Conservation (phyloP, 2,113 vertebrate species). For the Hypanus sabinus region DNA sequence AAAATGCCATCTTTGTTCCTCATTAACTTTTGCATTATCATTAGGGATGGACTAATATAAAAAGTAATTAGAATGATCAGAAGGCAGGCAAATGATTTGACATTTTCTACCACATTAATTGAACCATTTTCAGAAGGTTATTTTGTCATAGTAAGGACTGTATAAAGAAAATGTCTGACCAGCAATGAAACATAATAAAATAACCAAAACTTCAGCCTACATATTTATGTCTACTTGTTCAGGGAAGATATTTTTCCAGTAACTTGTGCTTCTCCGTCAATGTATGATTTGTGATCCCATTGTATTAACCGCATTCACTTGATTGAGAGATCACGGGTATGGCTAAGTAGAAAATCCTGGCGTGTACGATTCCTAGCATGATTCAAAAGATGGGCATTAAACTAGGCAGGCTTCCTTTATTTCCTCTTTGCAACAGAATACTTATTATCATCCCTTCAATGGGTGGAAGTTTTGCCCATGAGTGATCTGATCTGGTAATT, state of each 20-base stretch:
- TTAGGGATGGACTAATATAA: not conserved
- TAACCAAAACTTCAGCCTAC: not conserved
- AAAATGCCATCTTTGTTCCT: not conserved
- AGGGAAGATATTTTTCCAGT: not conserved
- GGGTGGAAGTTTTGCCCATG: not conserved
- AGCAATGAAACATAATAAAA: not conserved
- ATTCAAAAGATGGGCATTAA: not conserved
- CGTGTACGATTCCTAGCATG: not conserved
- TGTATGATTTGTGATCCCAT: not conserved
- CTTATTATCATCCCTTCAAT: not conserved
- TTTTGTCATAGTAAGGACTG: not conserved
- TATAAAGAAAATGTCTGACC: not conserved
- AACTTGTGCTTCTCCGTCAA: not conserved
- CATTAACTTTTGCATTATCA: slow-evolving; percentile 6
- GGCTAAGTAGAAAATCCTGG: not conserved
- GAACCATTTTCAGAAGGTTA: slow-evolving; percentile 17
- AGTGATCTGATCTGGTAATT: not conserved
- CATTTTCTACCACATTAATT: not conserved
- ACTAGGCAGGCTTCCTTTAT: not conserved
- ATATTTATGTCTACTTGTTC: not conserved
- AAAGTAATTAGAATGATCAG: not conserved
- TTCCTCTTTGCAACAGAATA: not conserved
- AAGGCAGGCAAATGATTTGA: not conserved
- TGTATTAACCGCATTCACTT: not conserved
- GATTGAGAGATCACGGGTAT: not conserved